Conservation (phyloP, 2,888 invertebrate genomes). For the Acleris emargana region DNA sequence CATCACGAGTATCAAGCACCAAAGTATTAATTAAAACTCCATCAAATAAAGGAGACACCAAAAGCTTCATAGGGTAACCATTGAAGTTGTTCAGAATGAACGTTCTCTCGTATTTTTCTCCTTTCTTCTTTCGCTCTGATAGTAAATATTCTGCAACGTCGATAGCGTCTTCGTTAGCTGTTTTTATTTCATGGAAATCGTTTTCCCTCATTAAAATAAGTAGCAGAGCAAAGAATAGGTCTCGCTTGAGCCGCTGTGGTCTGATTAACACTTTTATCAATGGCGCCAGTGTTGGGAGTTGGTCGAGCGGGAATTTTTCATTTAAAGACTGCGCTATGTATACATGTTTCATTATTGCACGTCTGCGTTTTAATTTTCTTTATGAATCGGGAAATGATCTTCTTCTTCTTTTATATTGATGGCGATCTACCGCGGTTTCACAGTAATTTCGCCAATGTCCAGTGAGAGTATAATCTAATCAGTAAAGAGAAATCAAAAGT, state of each 20-base stretch:
- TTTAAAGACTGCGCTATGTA: slow-evolving; percentile 44
- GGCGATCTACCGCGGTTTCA: too few relatives aligned
- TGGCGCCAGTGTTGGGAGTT: slow-evolving; percentile 49
- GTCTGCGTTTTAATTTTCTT: slow-evolving; percentile 9
- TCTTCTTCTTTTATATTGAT: too few relatives aligned
- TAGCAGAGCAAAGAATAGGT: slow-evolving; percentile 55
- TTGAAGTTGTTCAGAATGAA: slow-evolving; percentile 47
- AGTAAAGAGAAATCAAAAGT: too few relatives aligned
- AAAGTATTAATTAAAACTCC: slow-evolving; percentile 50
- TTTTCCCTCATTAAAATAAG: slow-evolving; percentile 58
- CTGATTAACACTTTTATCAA: slow-evolving; percentile 58
- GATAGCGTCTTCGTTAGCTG: slow-evolving; percentile 38
- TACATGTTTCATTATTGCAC: slow-evolving; percentile 44
- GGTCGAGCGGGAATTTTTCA: slow-evolving; percentile 48
- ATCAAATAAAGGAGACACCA: slow-evolving; percentile 46
- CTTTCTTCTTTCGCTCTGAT: slow-evolving; percentile 39
- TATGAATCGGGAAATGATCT: background rate
- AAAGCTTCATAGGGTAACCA: slow-evolving; percentile 47
- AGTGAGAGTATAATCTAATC: too few relatives aligned
- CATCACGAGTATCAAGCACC: slow-evolving; percentile 44
- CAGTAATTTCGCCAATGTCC: too few relatives aligned
- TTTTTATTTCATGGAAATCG: slow-evolving; percentile 50
- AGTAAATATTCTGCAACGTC: slow-evolving; percentile 47
- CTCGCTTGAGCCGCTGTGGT: slow-evolving; percentile 55
- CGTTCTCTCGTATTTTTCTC: slow-evolving; percentile 42